Percentiles rank a stretch among this genome's conserved stretches.
phyloP scores from a whole-genome alignment of 2,888 invertebrate species.

The Thymelicus acteon region DNA sequence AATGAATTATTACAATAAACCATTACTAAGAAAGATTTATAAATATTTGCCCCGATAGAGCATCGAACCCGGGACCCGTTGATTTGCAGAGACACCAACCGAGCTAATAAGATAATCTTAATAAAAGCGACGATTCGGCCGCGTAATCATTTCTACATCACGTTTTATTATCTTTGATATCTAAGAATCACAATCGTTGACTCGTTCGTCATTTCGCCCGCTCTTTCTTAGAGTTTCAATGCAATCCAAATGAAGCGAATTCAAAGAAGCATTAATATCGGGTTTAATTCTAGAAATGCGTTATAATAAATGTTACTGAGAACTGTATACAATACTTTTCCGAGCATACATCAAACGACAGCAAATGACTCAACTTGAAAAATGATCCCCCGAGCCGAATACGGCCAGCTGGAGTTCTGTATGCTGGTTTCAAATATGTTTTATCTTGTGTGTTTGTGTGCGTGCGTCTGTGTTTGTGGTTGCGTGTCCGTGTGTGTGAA shows the following conservation, averaged over 20 bases:
- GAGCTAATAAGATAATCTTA: no score
- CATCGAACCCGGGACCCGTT: no score
- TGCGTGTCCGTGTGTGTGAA: no score
- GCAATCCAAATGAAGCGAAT: conserved; percentile 36
- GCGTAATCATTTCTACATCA: no score
- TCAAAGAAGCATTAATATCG: conserved; percentile 39
- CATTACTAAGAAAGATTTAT: no score
- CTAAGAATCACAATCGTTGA: neutral
- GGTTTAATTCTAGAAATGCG: conserved; percentile 39
- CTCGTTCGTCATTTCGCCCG: conserved; percentile 16
- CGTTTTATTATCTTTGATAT: neutral
- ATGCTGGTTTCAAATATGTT: neutral
- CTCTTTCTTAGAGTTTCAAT: conserved; percentile 27
- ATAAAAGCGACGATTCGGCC: no score
- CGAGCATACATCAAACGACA: conserved; percentile 39
- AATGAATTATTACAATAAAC: no score
- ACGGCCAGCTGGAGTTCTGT: conserved; percentile 14
- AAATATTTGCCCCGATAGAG: no score
- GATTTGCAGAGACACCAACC: no score
- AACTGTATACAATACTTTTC: conserved; percentile 45
- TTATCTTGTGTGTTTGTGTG: neutral
- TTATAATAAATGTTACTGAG: conserved; percentile 42
- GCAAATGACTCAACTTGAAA: conserved; percentile 36
- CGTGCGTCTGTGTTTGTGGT: no score
- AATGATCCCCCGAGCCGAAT: conserved; percentile 29